These are phyloP conservation scores for Homalodisca vitripennis DNA, from an alignment of 1,140 invertebrate genomes.

Conservation along the genomic window DNA sequence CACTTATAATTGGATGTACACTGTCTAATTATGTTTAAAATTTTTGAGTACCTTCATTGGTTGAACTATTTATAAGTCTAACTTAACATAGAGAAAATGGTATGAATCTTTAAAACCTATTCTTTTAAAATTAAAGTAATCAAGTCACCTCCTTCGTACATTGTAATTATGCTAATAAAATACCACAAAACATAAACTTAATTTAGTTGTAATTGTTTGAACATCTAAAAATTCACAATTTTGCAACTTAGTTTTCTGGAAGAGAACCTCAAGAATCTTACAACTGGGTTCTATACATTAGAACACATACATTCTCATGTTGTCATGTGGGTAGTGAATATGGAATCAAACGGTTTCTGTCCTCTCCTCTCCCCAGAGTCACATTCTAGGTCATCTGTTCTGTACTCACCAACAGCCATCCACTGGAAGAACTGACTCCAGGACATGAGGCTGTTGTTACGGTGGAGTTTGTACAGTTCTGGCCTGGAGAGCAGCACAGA, in stretches of 20 bases:
- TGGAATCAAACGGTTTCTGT: no score
- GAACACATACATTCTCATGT: constrained; percentile 39
- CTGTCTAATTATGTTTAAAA: no score
- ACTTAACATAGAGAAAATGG: no score
- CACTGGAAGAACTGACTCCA: constrained; percentile 63
- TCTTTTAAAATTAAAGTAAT: no score
- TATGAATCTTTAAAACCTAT: no score
- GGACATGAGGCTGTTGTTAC: constrained; percentile 64
- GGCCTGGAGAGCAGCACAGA: constrained; percentile 62
- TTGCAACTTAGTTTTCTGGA: background rate
- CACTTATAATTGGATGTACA: no score
- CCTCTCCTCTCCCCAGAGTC: constrained; percentile 48
- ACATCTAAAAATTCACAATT: background rate
- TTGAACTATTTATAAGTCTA: no score
- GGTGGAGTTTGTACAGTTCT: constrained; percentile 64
- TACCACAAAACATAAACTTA: no score
- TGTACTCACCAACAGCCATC: constrained; percentile 56
- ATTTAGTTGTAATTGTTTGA: no score
- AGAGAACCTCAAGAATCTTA: constrained; percentile 33
- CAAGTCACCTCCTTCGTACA: no score
- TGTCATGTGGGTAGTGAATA: constrained; percentile 47
- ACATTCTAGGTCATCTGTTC: constrained; percentile 48
- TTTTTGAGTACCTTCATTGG: no score
- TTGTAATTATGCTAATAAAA: no score
- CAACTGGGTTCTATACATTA: constrained; percentile 45